These are phyloP conservation scores for Merops nubicus DNA, from an alignment of 2,113 vertebrate species.

Conservation along the genomic window DNA sequence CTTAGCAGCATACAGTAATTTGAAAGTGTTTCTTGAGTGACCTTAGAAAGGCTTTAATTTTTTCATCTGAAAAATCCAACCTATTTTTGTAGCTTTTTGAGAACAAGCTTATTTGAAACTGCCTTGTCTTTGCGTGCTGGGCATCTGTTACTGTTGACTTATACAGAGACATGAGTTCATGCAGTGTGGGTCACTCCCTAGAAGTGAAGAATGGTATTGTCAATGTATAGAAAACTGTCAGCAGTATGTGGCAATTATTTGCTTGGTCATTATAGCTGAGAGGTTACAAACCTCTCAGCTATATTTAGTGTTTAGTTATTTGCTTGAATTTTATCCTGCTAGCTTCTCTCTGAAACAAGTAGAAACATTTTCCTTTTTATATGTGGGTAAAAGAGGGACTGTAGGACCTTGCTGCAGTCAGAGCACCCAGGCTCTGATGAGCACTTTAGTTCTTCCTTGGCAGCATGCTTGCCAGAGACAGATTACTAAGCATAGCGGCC, in stretches of 20 bases:
- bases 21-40: neutral
- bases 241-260: neutral
- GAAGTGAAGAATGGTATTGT: neutral
- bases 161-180: neutral
- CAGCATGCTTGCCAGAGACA: neutral
- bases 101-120: neutral
- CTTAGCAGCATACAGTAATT: neutral
- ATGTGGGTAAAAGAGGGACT: neutral
- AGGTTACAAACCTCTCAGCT: neutral
- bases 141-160: neutral
- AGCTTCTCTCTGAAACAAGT: neutral
- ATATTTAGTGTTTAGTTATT: neutral
- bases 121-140: neutral
- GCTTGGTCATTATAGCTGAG: neutral
- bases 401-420: neutral
- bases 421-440: neutral
- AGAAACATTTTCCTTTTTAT: neutral
- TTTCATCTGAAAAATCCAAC: neutral
- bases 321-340: neutral
- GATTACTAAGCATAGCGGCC: rapidly evolving
- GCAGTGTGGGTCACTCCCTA: neutral
- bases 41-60: neutral
- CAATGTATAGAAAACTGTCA: neutral
- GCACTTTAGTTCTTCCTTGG: neutral
- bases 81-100: neutral